Base-by-base conservation (phyloP, 1,140 invertebrate species). In the Drosophila ogumai region DNA sequence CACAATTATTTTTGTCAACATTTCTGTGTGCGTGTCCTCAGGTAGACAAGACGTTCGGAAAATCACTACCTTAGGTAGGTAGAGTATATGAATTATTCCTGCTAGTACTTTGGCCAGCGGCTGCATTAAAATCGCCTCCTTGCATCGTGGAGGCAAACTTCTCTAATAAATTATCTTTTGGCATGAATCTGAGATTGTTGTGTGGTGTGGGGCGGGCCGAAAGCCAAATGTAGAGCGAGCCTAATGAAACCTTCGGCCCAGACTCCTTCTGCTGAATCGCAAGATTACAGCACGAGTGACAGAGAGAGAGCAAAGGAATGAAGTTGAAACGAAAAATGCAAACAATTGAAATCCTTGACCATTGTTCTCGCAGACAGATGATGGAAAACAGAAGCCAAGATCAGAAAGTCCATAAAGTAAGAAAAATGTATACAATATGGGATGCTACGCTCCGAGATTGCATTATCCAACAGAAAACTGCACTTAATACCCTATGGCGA, bases 1-100 rank as follows among this genome's bases (percentile, higher is more conserved):
- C 43, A 84, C 85, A 90, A 81, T 75, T 73, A 90, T 90, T 90
- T 90, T 81, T 81, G 81, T 90, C 85, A 90, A 90, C 85, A 81
- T 71, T 50, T 77, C 15, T 57, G 44, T 25, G 44, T 47, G 44
- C 19, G 44, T 25, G 22, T 49, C 15, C 46, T 28, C 85, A 90
- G 85, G 81, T 85, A 90, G 81, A 58, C 50, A 46, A 46, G 46
- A 72, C 65, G 34, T 36, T 31, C 32, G 38, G 22, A 64, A 74
- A 82, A 80, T 82, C 80, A 56, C 72, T 88, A 80, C 80, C 82
- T 88, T 87, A 88, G 50, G 56, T 31, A 46, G 25, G 17, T 28
- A 50, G 15, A 6, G 28, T 69, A 68, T 56, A 69, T 34, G 54
- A 58, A 55, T 73, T 47, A 74, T 55, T 41, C 47, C 49, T 22